Conservation (phyloP, 2,888 invertebrate species). For the Orthosia gothica region DNA sequence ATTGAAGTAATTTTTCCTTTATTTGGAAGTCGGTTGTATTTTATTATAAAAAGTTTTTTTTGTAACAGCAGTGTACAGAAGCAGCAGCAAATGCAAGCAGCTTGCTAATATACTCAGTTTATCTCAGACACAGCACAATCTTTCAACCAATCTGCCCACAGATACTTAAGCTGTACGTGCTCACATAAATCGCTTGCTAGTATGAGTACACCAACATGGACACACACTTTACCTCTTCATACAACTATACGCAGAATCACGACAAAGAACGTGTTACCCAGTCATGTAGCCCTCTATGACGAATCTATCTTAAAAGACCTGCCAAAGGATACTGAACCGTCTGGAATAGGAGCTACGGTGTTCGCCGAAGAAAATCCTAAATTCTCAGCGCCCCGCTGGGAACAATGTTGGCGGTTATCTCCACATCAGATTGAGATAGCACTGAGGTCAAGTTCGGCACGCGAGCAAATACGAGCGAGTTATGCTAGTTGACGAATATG, state of each 20-base stretch:
- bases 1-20: no score
- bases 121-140: slow-evolving; percentile 44
- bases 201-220: slow-evolving; percentile 59
- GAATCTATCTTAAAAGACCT: slow-evolving; percentile 78
- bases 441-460: slow-evolving; percentile 87
- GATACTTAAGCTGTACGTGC: slow-evolving; percentile 38
- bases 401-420: slow-evolving; percentile 88
- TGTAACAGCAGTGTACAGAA: no score
- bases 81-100: no score
- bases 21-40: no score
- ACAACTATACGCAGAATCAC: slow-evolving; percentile 82
- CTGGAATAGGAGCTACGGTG: slow-evolving; percentile 65
- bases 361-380: slow-evolving; percentile 66
- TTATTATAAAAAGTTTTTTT: not conserved
- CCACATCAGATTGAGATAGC: slow-evolving; percentile 87
- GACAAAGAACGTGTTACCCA: slow-evolving; percentile 84
- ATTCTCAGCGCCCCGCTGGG: slow-evolving; percentile 83
- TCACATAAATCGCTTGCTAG: slow-evolving; percentile 63
- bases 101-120: slow-evolving; percentile 24
- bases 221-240: slow-evolving; percentile 63
- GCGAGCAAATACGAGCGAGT: slow-evolving; percentile 81
- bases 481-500: slow-evolving; percentile 79
- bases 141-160: slow-evolving; percentile 32
- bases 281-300: slow-evolving; percentile 84
- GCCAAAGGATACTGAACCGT: slow-evolving; percentile 70